Conservation (phyloP, 2,888 invertebrate genomes). For the Xylophagus ater region DNA sequence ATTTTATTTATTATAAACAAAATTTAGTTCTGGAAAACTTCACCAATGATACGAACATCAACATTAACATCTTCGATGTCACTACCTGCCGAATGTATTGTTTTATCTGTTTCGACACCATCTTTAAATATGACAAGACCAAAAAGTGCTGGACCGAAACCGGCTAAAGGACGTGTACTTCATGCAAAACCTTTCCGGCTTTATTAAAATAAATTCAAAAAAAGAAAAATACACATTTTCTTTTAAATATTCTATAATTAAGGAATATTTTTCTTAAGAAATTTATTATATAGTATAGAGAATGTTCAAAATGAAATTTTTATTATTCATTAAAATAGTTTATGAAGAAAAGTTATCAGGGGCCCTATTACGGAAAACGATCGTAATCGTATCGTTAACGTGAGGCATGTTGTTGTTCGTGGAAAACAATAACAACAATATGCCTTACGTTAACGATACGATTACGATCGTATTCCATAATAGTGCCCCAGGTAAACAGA, state of each 20-base stretch:
- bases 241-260: not conserved
- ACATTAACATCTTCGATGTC: conserved; percentile 39
- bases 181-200: conserved; percentile 38
- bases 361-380: too few species aligned
- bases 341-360: too few species aligned
- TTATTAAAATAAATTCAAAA: conserved; percentile 24
- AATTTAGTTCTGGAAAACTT: conserved; percentile 33
- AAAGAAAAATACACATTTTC: not conserved
- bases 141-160: conserved; percentile 35
- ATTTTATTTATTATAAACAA: too few species aligned
- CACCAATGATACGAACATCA: conserved; percentile 34
- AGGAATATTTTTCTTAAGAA: not conserved
- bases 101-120: conserved; percentile 39
- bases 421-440: too few species aligned
- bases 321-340: conserved; percentile 4
- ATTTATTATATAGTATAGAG: too few species aligned
- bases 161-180: conserved; percentile 28
- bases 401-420: too few species aligned
- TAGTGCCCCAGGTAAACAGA: too few species aligned
- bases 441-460: too few species aligned
- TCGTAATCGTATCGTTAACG: too few species aligned
- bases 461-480: too few species aligned
- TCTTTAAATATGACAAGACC: conserved; percentile 36
- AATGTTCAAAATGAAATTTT: too few species aligned
- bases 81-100: conserved; percentile 39